Base-by-base conservation (phyloP, 2,113 vertebrate genomes). In the Chloropsis cyanopogon region DNA sequence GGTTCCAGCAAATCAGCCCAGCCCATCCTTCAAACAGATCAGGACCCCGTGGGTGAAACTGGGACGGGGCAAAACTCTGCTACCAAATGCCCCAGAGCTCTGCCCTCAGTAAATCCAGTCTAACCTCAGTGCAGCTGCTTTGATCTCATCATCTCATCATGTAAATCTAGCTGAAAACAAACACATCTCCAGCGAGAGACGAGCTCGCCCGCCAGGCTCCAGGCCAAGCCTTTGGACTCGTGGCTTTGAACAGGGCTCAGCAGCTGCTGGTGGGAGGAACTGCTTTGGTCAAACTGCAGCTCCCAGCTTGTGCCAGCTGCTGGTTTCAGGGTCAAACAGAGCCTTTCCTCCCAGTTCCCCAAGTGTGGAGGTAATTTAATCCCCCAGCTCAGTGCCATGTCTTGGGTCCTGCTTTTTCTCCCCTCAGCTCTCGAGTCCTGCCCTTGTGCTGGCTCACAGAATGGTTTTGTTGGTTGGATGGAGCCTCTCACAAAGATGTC, bases 241-340 rank as follows among this genome's bases (percentile, higher is more conserved):
- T 10, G 37, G 18, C 96, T 96, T 87, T 92, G 95, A 92, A 73
- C 66, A 26, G 86, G 37, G 78, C 78, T 91, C 66, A 1, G 91
- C 93, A 93, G 93, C 93, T 95, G 95, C 71, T 73, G 75, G 59
- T 91, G 93, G 91, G 87, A 95, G 85, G 90, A 94, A 95, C 90
- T 66, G 57, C 87, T 94, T 54, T 76, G 93, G 93, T 88, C 93
- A 80, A 42, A 46, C 54, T 47, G 90, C 87, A 82, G 86, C 82
- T 95, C 87, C 73, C 95, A 93, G 94, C 89, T 61, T 50, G 87
- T 50, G 82, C 33, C 93, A 95, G 96, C 94, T 68, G 85, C 91
- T 88, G 87, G 11, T 14, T 69, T 39, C 50, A 24, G 86, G 79
- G 46, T 22, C 1, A 0, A 23, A 44, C 14, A 50, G 31, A 91